Percentiles rank a stretch among this genome's conserved stretches.
These are phyloP conservation scores for Drosophila athabasca DNA, from an alignment of 1,140 invertebrate genomes.

Conservation along the genomic window DNA sequence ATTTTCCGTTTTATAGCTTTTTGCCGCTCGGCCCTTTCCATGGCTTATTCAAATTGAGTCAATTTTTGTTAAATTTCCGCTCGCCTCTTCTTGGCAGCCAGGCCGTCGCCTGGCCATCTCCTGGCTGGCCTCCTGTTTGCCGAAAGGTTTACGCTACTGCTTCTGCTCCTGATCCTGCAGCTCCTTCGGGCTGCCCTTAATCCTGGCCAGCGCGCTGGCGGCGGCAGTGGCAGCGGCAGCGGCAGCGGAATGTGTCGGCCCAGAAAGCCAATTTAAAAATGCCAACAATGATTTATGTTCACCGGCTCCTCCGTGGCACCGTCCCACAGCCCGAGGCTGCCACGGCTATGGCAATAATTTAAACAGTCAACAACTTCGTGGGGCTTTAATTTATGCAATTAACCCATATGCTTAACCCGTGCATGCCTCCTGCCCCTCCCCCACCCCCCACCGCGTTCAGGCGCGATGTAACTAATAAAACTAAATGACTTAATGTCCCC, in stretches of 20 bases:
- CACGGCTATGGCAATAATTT: conserved; percentile 46
- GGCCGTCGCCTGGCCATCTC: conserved; percentile 12
- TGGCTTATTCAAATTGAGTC: conserved; percentile 78
- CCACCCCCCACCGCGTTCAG: background rate
- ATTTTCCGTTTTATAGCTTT: background rate
- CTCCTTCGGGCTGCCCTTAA: conserved; percentile 51
- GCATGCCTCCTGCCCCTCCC: conserved; percentile 12
- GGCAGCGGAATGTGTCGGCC: conserved; percentile 66
- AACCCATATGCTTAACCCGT: conserved; percentile 72
- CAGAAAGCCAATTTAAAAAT: conserved; percentile 80
- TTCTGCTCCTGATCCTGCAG: conserved; percentile 2
- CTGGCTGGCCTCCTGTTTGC: conserved; percentile 20
- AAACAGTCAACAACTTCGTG: conserved; percentile 44
- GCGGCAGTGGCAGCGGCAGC: background rate
- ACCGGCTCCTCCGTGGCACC: conserved; percentile 25
- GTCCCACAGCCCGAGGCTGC: background rate
- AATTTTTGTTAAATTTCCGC: conserved; percentile 81
- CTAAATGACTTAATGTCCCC: conserved; percentile 74
- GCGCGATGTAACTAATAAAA: conserved; percentile 70
- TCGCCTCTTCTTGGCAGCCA: conserved; percentile 36
- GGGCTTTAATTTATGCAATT: conserved; percentile 79
- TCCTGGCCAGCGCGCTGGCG: conserved; percentile 37
- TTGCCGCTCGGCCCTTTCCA: conserved; percentile 21
- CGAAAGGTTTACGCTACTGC: conserved; percentile 34
- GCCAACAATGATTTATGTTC: conserved; percentile 78